Evolutionary conservation across 2,797 vertebrate genomes (phyloP), one percentile per base, ranked within the genome.

Genomic region (Ptychobarbus kaznakovi): DNA sequence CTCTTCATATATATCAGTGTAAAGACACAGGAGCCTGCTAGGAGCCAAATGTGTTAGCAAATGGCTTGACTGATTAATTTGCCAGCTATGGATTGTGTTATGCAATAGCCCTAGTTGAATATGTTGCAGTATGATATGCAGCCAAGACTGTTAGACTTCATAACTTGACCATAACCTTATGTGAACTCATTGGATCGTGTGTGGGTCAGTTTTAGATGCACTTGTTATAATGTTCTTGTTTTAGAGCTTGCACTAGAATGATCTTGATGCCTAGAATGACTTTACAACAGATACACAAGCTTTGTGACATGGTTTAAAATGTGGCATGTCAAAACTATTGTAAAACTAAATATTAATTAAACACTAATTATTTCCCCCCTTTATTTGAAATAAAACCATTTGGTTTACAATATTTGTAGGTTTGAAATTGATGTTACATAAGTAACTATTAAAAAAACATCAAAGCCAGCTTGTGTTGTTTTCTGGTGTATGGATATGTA

Each of bases 151-250:
- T 56, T 38, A 76, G 58, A 22, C 77, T 65, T 66, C 61, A 49
- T 80, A 68, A 20, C 78, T 38, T 80, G 28, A 49, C 42, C 49
- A n/a, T 49, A 61, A 82, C 53, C 53, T 82, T 46, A 44, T 72
- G 7, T 73, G 58, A 83, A 18, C 58, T 40, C 32, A 38, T 35
- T 53, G 28, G 58, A 76, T 58, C 58, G 22, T 46, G 20, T 46
- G 58, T 66, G 11, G 78, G 63, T 38, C 63, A 15, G 18, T 51
- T 83, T 66, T 83, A 65, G 40, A 76, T 75, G 12, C 5, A 51
- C 69, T 46, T 5, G 44, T 70, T 56, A 15, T 28, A 56, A 18
- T 38, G 58, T 83, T 66, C 4, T 13, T 83, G 46, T 61, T 51
- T 38, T 74, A 69, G n/a, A 40, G 28, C 18, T 75, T 65, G 38